Evolutionary conservation across 2,888 invertebrate genomes (phyloP).

Genomic region (Leistus spinibarbis): DNA sequence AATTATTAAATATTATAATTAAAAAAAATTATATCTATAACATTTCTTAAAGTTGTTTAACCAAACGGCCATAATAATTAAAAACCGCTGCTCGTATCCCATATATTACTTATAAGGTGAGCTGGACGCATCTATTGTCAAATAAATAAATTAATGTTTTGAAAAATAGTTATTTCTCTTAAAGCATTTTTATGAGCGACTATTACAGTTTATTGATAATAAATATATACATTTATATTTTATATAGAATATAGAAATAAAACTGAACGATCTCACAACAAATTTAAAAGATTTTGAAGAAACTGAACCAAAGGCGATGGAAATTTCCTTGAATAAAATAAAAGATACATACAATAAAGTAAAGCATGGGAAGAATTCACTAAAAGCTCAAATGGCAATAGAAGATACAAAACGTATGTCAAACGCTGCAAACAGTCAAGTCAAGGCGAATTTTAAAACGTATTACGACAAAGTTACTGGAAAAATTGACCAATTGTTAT

Average conservation of each 20-base stretch:
- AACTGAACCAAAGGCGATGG: neutral
- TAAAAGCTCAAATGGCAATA: neutral
- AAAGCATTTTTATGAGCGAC: too few species aligned
- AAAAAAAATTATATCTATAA: too few species aligned
- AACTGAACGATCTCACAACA: neutral
- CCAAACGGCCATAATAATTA: too few species aligned
- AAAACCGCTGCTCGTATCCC: too few species aligned
- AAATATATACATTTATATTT: neutral
- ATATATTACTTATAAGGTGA: too few species aligned
- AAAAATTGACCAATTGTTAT: slow-evolving; percentile 6
- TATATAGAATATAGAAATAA: neutral
- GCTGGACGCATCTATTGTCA: too few species aligned
- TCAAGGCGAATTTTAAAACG: neutral
- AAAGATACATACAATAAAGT: neutral
- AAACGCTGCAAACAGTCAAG: neutral
- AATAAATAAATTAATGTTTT: too few species aligned
- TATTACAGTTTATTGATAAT: too few species aligned
- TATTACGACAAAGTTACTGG: neutral
- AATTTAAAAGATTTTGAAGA: slow-evolving; percentile 10
- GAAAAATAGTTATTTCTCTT: too few species aligned
- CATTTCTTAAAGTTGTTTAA: too few species aligned
- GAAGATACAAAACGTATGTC: neutral
- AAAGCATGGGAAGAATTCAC: neutral
- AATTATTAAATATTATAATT: too few species aligned
- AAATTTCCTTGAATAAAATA: neutral